Evolutionary conservation across 2,113 vertebrate genomes (phyloP).

Genomic region (Equus przewalskii): DNA sequence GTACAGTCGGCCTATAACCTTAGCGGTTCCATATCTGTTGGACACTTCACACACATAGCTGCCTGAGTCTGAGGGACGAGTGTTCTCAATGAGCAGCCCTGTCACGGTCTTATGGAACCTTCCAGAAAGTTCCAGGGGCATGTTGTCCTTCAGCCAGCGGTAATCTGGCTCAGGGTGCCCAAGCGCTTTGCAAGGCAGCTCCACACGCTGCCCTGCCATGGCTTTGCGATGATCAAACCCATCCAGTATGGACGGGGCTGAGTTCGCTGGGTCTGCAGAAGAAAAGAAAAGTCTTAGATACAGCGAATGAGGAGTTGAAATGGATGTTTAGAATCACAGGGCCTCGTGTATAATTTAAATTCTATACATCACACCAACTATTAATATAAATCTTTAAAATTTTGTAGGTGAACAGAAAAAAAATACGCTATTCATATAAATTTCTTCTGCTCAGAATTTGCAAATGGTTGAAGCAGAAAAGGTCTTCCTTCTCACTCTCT

Average conservation of each 20-base stretch:
- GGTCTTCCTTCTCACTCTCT: neutral
- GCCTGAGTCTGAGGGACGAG: conserved; percentile 94
- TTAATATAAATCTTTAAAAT: neutral
- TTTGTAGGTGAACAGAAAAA: neutral
- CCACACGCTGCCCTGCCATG: conserved; percentile 96
- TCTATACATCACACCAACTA: too few species aligned
- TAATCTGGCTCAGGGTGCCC: conserved; percentile 97
- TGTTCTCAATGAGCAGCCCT: conserved; percentile 95
- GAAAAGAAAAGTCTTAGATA: neutral
- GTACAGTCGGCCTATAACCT: conserved; percentile 94
- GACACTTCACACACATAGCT: conserved; percentile 98
- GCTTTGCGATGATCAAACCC: conserved; percentile 97
- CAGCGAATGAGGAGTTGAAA: fast-evolving
- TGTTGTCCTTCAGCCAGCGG: conserved; percentile 98
- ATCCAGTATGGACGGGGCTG: conserved; percentile 97
- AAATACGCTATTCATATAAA: neutral
- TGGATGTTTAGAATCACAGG: neutral
- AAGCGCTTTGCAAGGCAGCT: conserved; percentile 98
- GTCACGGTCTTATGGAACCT: conserved; percentile 95
- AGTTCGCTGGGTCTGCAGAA: conserved; percentile 95
- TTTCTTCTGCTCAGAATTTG: neutral
- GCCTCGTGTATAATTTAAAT: neutral
- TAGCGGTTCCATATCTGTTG: conserved; percentile 98
- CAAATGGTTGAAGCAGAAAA: neutral
- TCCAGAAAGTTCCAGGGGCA: conserved; percentile 96